phyloP scores from a whole-genome alignment of 2,888 invertebrate genomes.

The Fragum sueziense region DNA sequence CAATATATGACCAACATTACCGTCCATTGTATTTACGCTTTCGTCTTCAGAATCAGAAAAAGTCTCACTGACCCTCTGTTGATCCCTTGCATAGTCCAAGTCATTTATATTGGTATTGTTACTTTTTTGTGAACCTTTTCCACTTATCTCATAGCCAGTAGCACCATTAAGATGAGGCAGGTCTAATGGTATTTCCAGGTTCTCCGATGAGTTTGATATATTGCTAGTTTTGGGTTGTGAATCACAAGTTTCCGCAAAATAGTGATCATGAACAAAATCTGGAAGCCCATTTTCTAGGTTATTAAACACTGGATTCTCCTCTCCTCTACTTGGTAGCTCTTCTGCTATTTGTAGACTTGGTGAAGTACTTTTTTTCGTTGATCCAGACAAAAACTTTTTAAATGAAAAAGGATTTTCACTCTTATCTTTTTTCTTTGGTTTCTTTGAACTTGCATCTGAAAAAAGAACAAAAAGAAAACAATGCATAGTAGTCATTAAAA shows the following conservation, averaged over 20 bases:
- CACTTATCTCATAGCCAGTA: neutral
- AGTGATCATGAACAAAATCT: conserved; percentile 81
- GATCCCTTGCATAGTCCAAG: neutral
- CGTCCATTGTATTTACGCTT: neutral
- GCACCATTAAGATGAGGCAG: neutral
- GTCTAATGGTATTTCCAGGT: conserved; percentile 62
- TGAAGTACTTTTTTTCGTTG: neutral
- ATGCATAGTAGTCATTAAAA: too few relatives aligned
- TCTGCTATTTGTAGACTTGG: neutral
- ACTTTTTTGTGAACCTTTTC: neutral
- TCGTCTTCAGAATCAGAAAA: conserved; percentile 13
- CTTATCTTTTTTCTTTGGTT: conserved; percentile 66
- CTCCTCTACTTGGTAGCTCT: neutral
- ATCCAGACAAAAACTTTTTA: conserved; percentile 76
- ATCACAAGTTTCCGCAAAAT: conserved; percentile 60
- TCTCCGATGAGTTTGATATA: conserved; percentile 36
- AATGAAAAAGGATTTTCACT: conserved; percentile 81
- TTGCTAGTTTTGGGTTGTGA: neutral
- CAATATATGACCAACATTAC: conserved; percentile 6
- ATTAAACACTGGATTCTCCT: conserved; percentile 11
- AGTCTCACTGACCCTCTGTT: neutral
- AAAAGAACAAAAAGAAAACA: too few relatives aligned
- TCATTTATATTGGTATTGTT: neutral
- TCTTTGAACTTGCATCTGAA: conserved; percentile 32
- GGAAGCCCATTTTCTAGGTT: conserved; percentile 69